These are phyloP conservation scores for Lasiurus cinereus DNA, from an alignment of 2,113 vertebrate genomes.

Conservation along the genomic window DNA sequence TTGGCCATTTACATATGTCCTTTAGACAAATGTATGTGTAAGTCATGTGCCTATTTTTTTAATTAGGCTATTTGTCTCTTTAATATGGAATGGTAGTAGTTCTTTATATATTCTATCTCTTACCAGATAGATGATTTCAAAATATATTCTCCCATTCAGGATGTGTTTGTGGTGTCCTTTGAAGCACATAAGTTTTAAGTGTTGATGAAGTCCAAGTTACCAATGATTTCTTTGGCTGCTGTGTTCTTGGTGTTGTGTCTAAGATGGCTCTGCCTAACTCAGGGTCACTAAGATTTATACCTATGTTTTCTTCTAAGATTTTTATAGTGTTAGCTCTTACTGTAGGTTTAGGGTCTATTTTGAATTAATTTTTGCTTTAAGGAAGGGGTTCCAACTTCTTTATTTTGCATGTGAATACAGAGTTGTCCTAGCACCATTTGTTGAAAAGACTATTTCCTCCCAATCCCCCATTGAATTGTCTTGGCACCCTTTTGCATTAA, in stretches of 20 bases:
- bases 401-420: background rate
- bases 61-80: background rate
- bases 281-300: background rate
- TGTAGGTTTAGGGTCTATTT: background rate
- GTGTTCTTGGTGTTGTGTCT: background rate
- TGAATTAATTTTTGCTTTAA: background rate
- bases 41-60: background rate
- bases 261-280: background rate
- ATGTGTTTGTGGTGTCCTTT: background rate
- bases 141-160: background rate
- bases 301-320: background rate
- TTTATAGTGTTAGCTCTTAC: background rate
- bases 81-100: background rate
- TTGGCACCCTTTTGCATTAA: background rate
- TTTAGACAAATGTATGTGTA: background rate
- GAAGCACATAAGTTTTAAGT: background rate
- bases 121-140: background rate
- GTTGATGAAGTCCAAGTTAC: background rate
- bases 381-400: background rate
- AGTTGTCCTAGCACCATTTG: conserved; percentile 8
- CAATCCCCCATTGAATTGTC: background rate
- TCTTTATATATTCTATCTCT: background rate
- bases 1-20: background rate
- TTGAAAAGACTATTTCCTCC: conserved; percentile 20
- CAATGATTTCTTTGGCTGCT: background rate